These are phyloP conservation scores for Agrotis clavis DNA, from an alignment of 2,888 invertebrate species.

Conservation along the genomic window DNA sequence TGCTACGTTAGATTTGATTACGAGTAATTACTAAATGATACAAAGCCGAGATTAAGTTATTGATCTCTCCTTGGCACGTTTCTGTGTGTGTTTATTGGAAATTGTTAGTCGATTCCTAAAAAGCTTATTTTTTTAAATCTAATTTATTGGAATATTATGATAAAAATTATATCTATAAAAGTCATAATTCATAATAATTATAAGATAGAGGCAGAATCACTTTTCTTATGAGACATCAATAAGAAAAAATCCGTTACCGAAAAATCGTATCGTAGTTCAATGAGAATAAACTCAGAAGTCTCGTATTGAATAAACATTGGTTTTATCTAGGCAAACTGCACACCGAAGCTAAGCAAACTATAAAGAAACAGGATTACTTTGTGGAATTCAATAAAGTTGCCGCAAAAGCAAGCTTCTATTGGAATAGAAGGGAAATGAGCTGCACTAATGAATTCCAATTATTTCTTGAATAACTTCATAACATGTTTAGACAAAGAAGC, in stretches of 20 bases:
- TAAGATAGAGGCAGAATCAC: background rate
- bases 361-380: conserved; percentile 29
- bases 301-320: background rate
- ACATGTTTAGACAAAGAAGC: background rate
- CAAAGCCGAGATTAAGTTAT: background rate
- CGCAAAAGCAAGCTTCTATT: background rate
- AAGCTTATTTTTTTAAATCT: background rate
- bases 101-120: background rate
- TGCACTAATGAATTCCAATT: conserved; percentile 23
- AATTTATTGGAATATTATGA: background rate
- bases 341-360: conserved; percentile 10
- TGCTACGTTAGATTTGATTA: conserved; percentile 59
- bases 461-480: conserved; percentile 23
- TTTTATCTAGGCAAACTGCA: conserved; percentile 26
- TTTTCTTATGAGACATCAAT: background rate
- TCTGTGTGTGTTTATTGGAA: background rate
- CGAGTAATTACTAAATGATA: conserved; percentile 54
- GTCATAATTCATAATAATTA: background rate
- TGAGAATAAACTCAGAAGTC: conserved; percentile 6
- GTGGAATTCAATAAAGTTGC: conserved; percentile 10
- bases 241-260: background rate
- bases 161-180: background rate
- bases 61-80: background rate
- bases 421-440: conserved; percentile 6
- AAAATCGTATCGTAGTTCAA: conserved; percentile 9